These are phyloP conservation scores for Drosophila nigritarsus DNA, from an alignment of 2,888 invertebrate genomes.

Conservation along the genomic window DNA sequence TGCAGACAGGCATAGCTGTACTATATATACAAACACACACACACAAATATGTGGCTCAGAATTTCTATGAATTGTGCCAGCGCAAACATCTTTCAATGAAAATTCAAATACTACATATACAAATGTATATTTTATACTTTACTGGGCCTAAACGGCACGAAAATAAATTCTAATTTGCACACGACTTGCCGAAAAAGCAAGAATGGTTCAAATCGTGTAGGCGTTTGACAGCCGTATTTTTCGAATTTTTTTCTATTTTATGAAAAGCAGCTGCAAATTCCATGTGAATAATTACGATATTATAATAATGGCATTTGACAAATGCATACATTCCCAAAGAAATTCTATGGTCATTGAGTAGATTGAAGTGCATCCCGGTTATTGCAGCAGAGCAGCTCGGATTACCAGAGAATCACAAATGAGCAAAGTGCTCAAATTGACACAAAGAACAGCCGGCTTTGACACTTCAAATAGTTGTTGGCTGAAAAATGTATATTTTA, in stretches of 20 bases:
- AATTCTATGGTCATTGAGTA: slow-evolving; percentile 13
- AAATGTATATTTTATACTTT: slow-evolving; percentile 11
- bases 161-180: slow-evolving; percentile 64
- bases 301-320: slow-evolving; percentile 54
- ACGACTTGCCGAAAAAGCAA: slow-evolving; percentile 52
- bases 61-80: slow-evolving; percentile 38
- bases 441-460: slow-evolving; percentile 56
- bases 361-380: slow-evolving; percentile 36
- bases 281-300: slow-evolving; percentile 55
- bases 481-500: slow-evolving; percentile 46
- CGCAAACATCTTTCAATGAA: slow-evolving; percentile 48
- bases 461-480: slow-evolving; percentile 53
- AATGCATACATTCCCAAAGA: slow-evolving; percentile 13
- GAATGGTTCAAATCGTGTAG: slow-evolving; percentile 31
- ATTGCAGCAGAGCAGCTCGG: slow-evolving; percentile 35
- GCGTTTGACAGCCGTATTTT: slow-evolving; percentile 30
- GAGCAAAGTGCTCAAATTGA: slow-evolving; percentile 42
- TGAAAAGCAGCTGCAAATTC: slow-evolving; percentile 56
- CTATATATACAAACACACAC: background rate
- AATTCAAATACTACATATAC: slow-evolving; percentile 12
- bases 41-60: slow-evolving; percentile 13
- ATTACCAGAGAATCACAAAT: slow-evolving; percentile 37
- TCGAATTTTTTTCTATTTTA: background rate
- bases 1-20: slow-evolving; percentile 1
- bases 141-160: slow-evolving; percentile 38